Evolutionary conservation across 2,113 vertebrate species (phyloP).

Genomic region (Oophaga pumilio): DNA sequence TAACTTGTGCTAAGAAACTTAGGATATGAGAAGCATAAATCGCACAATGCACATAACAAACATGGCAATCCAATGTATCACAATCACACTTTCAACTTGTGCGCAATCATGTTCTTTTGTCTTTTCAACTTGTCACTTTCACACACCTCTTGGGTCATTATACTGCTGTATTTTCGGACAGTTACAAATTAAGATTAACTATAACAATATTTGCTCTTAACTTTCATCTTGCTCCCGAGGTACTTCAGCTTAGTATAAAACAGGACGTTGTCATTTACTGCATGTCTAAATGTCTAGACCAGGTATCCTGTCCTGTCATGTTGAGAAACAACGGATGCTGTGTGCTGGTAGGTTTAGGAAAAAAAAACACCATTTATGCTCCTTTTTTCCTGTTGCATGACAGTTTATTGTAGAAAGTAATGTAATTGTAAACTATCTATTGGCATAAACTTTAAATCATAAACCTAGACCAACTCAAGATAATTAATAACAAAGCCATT

Average conservation of each 20-base stretch:
- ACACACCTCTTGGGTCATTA: neutral
- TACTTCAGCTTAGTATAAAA: constrained; percentile 50
- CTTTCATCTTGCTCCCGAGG: constrained; percentile 9
- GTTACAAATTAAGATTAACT: constrained; percentile 13
- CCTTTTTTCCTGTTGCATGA: neutral
- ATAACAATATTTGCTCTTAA: neutral
- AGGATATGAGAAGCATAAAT: neutral
- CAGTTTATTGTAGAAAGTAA: neutral
- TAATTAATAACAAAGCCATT: too few relatives aligned
- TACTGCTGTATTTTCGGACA: neutral
- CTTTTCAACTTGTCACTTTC: neutral
- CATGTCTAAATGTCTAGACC: constrained; percentile 60
- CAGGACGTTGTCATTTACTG: constrained; percentile 57
- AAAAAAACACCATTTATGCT: constrained; percentile 5
- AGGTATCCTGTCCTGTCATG: constrained; percentile 61
- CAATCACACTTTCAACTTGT: neutral
- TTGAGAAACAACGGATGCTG: constrained; percentile 54
- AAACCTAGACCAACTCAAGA: too few relatives aligned
- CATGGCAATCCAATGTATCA: neutral
- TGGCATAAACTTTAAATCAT: too few relatives aligned
- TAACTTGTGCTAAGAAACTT: neutral
- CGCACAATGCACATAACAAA: neutral
- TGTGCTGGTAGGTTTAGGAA: constrained; percentile 27
- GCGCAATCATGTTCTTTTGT: neutral
- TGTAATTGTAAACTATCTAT: neutral